Conservation (phyloP, 2,888 invertebrate species). For the Yponomeuta malinellus region DNA sequence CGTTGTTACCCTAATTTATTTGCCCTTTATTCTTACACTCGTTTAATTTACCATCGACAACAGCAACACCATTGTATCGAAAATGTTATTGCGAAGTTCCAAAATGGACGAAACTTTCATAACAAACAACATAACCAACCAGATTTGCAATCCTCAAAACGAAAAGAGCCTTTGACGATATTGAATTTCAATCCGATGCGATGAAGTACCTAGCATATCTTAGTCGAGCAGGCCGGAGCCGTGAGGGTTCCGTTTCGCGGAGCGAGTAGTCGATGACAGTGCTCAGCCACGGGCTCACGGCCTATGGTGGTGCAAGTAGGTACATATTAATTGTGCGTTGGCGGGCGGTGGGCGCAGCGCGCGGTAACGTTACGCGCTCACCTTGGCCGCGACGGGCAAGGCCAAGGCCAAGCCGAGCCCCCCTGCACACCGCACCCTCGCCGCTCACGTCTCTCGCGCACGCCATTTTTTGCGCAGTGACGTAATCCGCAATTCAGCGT, state of each 20-base stretch:
- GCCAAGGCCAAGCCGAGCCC: constrained; percentile 68
- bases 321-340: constrained; percentile 37
- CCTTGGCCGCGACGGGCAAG: constrained; percentile 68
- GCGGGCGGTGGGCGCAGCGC: constrained; percentile 67
- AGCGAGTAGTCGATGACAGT: background rate
- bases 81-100: no score
- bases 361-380: constrained; percentile 55
- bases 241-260: constrained; percentile 14
- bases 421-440: constrained; percentile 26
- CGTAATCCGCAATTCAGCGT: constrained; percentile 71
- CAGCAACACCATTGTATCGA: no score
- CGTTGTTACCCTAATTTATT: no score
- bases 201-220: no score
- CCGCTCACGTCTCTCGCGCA: constrained; percentile 33
- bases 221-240: background rate
- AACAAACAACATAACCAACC: no score
- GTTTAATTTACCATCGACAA: no score
- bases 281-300: background rate
- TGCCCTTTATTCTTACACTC: no score
- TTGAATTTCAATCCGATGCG: no score
- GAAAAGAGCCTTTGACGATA: no score
- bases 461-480: constrained; percentile 68
- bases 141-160: no score
- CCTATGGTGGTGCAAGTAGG: constrained; percentile 16
- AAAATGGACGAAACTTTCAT: no score